Evolutionary conservation across 2,888 invertebrate species (phyloP).

Genomic region (Alcis repandata): DNA sequence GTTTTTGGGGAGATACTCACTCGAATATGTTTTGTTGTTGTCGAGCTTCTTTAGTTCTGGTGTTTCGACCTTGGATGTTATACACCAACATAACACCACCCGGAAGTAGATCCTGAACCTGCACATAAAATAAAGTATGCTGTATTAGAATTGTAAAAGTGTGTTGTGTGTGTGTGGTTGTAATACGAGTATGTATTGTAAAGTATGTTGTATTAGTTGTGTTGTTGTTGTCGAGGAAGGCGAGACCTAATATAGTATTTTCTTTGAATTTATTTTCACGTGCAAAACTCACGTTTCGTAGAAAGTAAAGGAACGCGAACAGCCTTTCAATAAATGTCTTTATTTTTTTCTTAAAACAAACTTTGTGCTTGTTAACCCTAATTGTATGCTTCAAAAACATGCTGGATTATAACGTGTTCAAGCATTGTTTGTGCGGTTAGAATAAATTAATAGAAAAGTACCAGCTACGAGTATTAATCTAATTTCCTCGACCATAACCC

Average conservation of each 20-base stretch:
- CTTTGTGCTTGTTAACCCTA: neutral
- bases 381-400: neutral
- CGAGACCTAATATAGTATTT: too few relatives aligned
- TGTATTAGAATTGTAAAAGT: neutral
- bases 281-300: too few relatives aligned
- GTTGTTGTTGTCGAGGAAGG: too few relatives aligned
- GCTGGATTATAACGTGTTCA: too few relatives aligned
- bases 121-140: constrained; percentile 27
- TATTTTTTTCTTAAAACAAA: neutral
- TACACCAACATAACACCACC: constrained; percentile 88
- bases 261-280: neutral
- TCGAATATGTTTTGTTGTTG: constrained; percentile 79
- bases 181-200: too few relatives aligned
- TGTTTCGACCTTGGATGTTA: constrained; percentile 64
- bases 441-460: too few relatives aligned
- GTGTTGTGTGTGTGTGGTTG: too few relatives aligned
- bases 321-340: neutral
- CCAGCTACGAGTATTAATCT: too few relatives aligned
- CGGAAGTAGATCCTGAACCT: constrained; percentile 91
- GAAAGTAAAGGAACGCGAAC: too few relatives aligned
- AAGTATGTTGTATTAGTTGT: too few relatives aligned
- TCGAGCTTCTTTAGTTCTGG: constrained; percentile 77
- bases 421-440: too few relatives aligned
- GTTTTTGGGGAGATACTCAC: constrained; percentile 55
- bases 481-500: neutral